Base-by-base conservation (phyloP, 1,140 invertebrate species). In the Drosophila saltans region DNA sequence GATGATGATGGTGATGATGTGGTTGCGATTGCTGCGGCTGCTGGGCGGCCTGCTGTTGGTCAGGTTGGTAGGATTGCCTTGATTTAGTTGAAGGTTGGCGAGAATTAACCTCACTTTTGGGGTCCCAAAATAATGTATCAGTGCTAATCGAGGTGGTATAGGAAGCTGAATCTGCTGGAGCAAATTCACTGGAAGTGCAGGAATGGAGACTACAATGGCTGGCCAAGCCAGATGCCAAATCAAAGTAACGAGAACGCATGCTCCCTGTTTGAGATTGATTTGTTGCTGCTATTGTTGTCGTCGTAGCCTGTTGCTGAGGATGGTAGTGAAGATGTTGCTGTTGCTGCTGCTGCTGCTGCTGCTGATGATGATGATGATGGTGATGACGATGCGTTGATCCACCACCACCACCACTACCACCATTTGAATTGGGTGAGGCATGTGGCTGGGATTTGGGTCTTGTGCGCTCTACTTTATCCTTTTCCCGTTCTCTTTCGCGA, bases 91-190 rank as follows among this genome's bases (percentile, higher is more conserved):
- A 92, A 55, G 75, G 93, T 76, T 91, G 92, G 21, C 75, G 90
- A 40, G 72, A 93, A 16, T 88, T 66, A 6, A 84, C 78, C 8
- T 93, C 93, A 78, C 92, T 92, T 36, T 93, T 93, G 33, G 94
- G 94, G 78, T 97, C 96, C 96, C 96, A 97, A 77, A 96, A 97
- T 0, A 97, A 93, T 2, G 96, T 97, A 74, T 97, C 96, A 1
- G 96, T 97, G 81, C 96, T 97, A 1, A 97, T 92, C 1, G 96
- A 97, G 11, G 96, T 97, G 1, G 96, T 96, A 78, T 97, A 97
- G 26, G 96, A 96, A 2, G 95, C 95, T 48, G 95, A 96, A 28
- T 95, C 95, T 5, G 93, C 94, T 1, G 94, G 93, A 0, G 93
- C 93, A n/a, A 95, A 91, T 65, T 96, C 96, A 80, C 95, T 97